Base-by-base conservation (phyloP, 2,888 invertebrate species). In the Eupithecia dodoneata region DNA sequence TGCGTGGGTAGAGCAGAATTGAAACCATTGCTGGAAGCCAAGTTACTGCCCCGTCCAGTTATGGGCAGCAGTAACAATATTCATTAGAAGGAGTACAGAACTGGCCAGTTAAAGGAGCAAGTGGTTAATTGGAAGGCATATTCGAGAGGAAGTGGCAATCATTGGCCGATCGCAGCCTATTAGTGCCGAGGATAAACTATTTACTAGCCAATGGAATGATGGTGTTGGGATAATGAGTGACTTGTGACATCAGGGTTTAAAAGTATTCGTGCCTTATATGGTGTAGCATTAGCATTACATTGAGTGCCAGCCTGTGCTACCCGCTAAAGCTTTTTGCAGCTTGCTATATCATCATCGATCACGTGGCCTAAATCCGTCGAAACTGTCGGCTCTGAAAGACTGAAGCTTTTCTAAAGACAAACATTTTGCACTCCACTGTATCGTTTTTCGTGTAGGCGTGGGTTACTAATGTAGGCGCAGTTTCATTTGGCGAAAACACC, bases 81-180 rank as follows among this genome's bases (percentile, higher is more conserved):
- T 72, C 79, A 83, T 84, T 81, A 81, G 73, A 63, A 67, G 74
- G 55, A 52, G 72, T 30, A 59, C 42, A 71, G 75, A 12, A 72
- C 73, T 67, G 77, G 52, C 59, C 78, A 77, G 78, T 76, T 72
- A 49, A 70, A 76, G 71, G 52, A 77, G 74, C 72, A 80, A 69
- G 69, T 77, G 73, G 76, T 74, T 76, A 84, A 82, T 83, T 81
- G 79, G 71, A 72, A 75, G 79, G 75, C 75, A 77, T 72, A 80
- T 80, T 80, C 67, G 73, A 82, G 76, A 82, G 84, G 85, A 84
- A 84, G 81, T 83, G 79, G 80, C 82, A 81, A 83, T 85, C 79
- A 84, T 81, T 67, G 74, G 52, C 44, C 79, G 81, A 84, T 82
- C 79, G 82, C 76, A 79, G 76, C 77, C 82, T 78, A 83, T 83